Conservation (phyloP, 1,140 invertebrate genomes). For the Hylyphantes graminicola region DNA sequence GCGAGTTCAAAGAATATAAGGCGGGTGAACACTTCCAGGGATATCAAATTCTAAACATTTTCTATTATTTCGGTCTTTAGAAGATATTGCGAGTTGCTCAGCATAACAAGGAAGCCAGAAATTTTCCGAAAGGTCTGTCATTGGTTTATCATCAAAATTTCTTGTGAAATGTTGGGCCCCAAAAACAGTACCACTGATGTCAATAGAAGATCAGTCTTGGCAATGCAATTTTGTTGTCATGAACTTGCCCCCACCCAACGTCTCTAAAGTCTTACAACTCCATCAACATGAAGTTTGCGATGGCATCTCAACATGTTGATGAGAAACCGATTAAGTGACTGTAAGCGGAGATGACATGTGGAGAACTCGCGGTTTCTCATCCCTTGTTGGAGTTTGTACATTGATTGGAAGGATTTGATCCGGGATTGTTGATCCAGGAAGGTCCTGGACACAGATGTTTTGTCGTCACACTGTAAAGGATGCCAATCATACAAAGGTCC, state of each 20-base stretch:
- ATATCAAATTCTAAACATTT: conserved; percentile 1
- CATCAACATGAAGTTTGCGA: neutral
- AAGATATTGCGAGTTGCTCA: neutral
- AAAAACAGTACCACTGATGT: conserved; percentile 24
- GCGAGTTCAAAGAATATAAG: neutral
- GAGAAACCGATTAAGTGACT: too few relatives aligned
- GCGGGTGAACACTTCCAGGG: neutral
- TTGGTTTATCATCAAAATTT: conserved; percentile 17
- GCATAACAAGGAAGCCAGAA: neutral
- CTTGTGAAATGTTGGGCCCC: neutral
- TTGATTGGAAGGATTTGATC: too few relatives aligned
- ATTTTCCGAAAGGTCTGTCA: neutral
- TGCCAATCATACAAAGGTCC: too few relatives aligned
- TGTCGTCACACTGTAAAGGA: too few relatives aligned
- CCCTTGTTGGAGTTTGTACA: too few relatives aligned
- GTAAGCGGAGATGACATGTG: too few relatives aligned
- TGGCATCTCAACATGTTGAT: too few relatives aligned
- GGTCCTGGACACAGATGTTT: too few relatives aligned
- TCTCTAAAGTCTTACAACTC: conserved; percentile 14
- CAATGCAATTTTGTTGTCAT: conserved; percentile 4
- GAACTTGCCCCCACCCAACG: neutral
- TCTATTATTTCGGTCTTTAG: conserved; percentile 3
- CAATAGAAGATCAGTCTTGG: conserved; percentile 8
- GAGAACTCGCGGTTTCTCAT: too few relatives aligned
- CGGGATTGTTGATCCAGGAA: too few relatives aligned